Base-by-base conservation (phyloP, 2,888 invertebrate species). In the Athripsodes cinereus region DNA sequence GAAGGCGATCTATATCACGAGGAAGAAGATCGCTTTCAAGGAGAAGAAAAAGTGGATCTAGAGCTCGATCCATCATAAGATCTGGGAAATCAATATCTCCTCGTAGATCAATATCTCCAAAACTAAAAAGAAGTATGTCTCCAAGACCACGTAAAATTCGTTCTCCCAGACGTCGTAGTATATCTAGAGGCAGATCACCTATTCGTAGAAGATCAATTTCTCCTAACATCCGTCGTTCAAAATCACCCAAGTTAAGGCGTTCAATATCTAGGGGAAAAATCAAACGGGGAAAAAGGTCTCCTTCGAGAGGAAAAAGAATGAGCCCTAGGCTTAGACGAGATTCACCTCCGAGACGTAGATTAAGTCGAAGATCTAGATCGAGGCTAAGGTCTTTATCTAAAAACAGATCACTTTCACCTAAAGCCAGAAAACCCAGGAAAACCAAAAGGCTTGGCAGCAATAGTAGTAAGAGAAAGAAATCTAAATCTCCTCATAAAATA, bases 401-500 rank as follows among this genome's bases (percentile, higher is more conserved):
- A 55, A 63, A 67, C 62, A 60, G 66, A 53, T 60, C 68, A 3
- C 61, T 67, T 55, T 67, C 65, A 61, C 22, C 62, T 55, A 58
- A 66, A 61, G 40, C 64, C 60, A 61, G 66, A 65, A 65, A 67
- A 65, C 59, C 59, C 50, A 68, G 70, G 62, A 72, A 69, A 66
- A 65, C 67, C 58, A 69, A 68, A 66, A 67, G 70, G 56, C 44
- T 57, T 31, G 69, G 68, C 58, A 65, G 68, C 63, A 66, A 68
- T 60, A 69, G 64, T 67, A 69, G 60, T 65, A 69, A 65, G 66
- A 66, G 64, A 64, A 70, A 70, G 65, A 69, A 65, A 67, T 73
- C 69, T 62, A 72, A 69, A 68, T 70, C 70, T 68, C 72, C 73
- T 62, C 67, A 68, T 64, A 69, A 70, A 66, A 68, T 68, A 64